phyloP scores from a whole-genome alignment of 1,140 invertebrate genomes.

The Drosophila yakuba region DNA sequence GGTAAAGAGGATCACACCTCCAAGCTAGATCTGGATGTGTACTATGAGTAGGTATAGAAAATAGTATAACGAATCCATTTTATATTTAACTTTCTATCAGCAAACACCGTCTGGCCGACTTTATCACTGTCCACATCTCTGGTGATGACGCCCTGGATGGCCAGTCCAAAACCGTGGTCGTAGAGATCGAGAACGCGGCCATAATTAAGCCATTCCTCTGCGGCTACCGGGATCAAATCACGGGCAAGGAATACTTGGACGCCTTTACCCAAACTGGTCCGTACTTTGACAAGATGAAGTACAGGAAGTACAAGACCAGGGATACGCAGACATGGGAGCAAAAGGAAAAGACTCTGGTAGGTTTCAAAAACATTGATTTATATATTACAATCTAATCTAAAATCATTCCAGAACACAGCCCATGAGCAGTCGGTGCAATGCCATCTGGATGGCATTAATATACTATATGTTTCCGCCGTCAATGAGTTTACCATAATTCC shows the following conservation, averaged over 20 bases:
- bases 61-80: not conserved
- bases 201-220: slow-evolving; percentile 87
- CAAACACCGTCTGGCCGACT: slow-evolving; percentile 84
- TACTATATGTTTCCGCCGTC: slow-evolving; percentile 62
- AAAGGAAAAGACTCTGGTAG: slow-evolving; percentile 70
- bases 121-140: slow-evolving; percentile 85
- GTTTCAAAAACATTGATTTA: not conserved
- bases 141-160: slow-evolving; percentile 78
- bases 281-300: slow-evolving; percentile 70
- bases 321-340: slow-evolving; percentile 78
- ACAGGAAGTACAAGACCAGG: slow-evolving; percentile 69
- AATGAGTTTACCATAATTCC: slow-evolving; percentile 68
- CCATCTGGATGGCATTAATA: slow-evolving; percentile 71
- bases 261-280: slow-evolving; percentile 88
- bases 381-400: not conserved
- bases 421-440: slow-evolving; percentile 80
- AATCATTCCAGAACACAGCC: slow-evolving; percentile 64
- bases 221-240: slow-evolving; percentile 86
- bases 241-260: slow-evolving; percentile 86
- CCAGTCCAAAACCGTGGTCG: slow-evolving; percentile 84
- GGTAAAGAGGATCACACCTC: slow-evolving; percentile 2
- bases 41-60: slow-evolving; percentile 65
- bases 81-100: slow-evolving; percentile 16
- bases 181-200: slow-evolving; percentile 85
- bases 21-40: slow-evolving; percentile 66